Percentiles rank a stretch among this genome's conserved stretches.
Evolutionary conservation across 64 coral and sea anemone genomes (phyloP).

Genomic region (Stylophora pistillata): DNA sequence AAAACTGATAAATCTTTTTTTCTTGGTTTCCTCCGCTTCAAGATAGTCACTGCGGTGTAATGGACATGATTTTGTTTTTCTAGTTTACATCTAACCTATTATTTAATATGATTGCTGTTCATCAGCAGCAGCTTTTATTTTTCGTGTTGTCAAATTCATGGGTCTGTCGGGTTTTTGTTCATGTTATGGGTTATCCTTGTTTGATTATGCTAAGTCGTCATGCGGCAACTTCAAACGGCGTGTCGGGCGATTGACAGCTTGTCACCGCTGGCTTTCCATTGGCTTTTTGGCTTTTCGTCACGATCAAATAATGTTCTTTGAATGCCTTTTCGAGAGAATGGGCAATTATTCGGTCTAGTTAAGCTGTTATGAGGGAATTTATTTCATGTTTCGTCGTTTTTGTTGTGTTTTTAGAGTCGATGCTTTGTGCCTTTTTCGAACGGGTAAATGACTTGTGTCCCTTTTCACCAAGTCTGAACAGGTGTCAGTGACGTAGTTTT

Average conservation of each 20-base stretch:
- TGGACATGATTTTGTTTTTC: not conserved
- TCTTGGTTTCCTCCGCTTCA: not conserved
- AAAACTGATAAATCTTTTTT: not conserved
- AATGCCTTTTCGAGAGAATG: constrained; percentile 1
- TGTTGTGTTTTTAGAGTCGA: not conserved
- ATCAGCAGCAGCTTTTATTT: constrained; percentile 4
- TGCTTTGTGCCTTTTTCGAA: not conserved
- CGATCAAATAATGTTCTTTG: constrained; percentile 25
- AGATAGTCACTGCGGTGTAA: not conserved
- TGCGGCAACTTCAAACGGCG: constrained; percentile 13
- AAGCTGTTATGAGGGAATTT: constrained; percentile 17
- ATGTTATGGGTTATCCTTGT: not conserved
- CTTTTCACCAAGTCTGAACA: not conserved
- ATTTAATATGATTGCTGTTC: not conserved
- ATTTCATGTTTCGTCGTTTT: constrained; percentile 3
- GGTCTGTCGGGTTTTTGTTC: not conserved
- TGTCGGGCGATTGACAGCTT: constrained; percentile 23
- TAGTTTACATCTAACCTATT: not conserved
- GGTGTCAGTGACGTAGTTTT: not conserved
- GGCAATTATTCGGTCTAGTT: constrained; percentile 44
- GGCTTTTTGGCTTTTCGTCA: constrained; percentile 30
- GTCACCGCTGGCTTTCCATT: constrained; percentile 12
- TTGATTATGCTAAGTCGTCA: constrained; percentile 24
- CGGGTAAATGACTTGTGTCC: not conserved
- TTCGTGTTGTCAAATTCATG: not conserved